Percentiles rank a stretch among this genome's conserved stretches.
These are phyloP conservation scores for Lutraria lutraria DNA, from an alignment of 2,888 invertebrate species.

Conservation along the genomic window DNA sequence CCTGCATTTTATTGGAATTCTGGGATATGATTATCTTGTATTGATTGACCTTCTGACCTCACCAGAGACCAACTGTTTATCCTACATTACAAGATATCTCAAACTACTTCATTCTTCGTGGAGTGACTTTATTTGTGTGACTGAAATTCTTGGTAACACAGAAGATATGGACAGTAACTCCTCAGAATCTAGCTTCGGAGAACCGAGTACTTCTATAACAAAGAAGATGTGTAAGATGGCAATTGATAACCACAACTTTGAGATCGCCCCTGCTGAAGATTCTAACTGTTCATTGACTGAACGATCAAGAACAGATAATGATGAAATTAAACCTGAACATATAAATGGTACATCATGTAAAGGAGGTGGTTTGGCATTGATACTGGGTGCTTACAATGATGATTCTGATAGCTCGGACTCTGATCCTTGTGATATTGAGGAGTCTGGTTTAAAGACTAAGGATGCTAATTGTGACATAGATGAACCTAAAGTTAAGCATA, in stretches of 20 bases:
- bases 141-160: conserved; percentile 9
- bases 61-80: conserved; percentile 82
- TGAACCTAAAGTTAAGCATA: not conserved
- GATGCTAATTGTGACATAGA: not conserved
- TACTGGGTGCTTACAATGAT: conserved; percentile 31
- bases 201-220: not conserved
- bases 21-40: conserved; percentile 76
- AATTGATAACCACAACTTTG: not conserved
- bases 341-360: not conserved
- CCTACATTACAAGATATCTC: conserved; percentile 76
- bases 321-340: not conserved
- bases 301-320: not conserved
- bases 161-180: not conserved
- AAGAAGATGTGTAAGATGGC: not conserved
- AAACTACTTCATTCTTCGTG: conserved; percentile 74
- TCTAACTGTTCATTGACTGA: not conserved
- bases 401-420: conserved; percentile 20
- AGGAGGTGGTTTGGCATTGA: conserved; percentile 26
- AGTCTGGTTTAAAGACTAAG: not conserved
- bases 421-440: not conserved
- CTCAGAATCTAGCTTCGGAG: not conserved
- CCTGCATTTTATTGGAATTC: conserved; percentile 66
- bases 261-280: not conserved
- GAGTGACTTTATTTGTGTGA: conserved; percentile 64
- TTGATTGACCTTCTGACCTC: conserved; percentile 81